Evolutionary conservation across 2,797 vertebrate species (phyloP).

Genomic region (Notoglanidium macrostoma): DNA sequence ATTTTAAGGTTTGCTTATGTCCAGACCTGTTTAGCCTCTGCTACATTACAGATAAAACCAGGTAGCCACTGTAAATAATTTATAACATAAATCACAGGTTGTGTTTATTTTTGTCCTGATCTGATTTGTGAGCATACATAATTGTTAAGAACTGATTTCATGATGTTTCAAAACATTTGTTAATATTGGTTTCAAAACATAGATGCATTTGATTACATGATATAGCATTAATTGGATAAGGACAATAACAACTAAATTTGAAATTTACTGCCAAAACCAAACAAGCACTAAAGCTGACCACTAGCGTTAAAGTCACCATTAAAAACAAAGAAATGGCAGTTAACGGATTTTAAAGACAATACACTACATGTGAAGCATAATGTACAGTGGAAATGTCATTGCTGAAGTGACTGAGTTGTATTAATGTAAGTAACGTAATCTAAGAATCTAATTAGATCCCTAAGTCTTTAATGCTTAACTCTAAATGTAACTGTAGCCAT

Average conservation of each 20-base stretch:
- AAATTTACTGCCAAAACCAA: background rate
- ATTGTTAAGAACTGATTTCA: background rate
- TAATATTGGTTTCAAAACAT: background rate
- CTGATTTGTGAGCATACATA: background rate
- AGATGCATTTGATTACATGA: background rate
- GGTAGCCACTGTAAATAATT: slow-evolving; percentile 61
- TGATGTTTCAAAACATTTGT: background rate
- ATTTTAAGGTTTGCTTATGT: slow-evolving; percentile 32
- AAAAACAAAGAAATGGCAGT: background rate
- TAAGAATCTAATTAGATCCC: background rate
- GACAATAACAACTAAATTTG: background rate
- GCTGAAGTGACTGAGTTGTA: background rate
- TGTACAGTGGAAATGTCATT: background rate
- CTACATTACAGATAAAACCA: slow-evolving; percentile 10
- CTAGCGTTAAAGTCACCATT: background rate
- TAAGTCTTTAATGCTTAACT: background rate
- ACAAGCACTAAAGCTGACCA: background rate
- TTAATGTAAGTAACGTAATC: background rate
- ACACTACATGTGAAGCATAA: background rate
- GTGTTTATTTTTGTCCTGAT: slow-evolving; percentile 55
- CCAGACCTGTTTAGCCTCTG: slow-evolving; percentile 27
- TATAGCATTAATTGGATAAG: background rate
- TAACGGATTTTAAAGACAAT: background rate
- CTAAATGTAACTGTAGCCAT: background rate
- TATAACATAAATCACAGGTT: slow-evolving; percentile 59